Conservation (phyloP, 30 jellyfish, hydroid and myxozoan species). For the Sanderia malayensis region DNA sequence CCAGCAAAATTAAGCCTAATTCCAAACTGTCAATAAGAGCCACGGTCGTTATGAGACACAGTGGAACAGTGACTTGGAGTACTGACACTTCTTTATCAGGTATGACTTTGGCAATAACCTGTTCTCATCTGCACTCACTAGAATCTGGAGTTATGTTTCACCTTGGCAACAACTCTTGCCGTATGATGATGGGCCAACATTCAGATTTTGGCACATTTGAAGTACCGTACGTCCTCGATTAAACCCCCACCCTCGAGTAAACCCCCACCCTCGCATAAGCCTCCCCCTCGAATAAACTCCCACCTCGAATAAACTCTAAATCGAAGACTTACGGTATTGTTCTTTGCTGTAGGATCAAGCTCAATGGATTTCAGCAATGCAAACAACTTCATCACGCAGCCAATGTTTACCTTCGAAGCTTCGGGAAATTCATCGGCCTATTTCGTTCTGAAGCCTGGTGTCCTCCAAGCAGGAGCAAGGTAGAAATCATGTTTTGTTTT, state of each 20-base stretch:
- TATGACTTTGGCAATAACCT: too few species aligned
- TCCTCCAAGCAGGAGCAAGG: conserved; percentile 6
- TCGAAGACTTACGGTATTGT: too few species aligned
- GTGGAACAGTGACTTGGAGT: background rate
- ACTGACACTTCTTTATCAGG: background rate
- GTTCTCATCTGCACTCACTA: too few species aligned
- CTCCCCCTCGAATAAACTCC: too few species aligned
- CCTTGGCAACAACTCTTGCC: too few species aligned
- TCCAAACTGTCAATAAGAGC: background rate
- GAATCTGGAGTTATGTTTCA: too few species aligned
- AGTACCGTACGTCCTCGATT: too few species aligned
- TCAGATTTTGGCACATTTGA: too few species aligned
- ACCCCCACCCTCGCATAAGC: too few species aligned
- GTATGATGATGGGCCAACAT: too few species aligned
- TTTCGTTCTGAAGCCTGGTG: conserved; percentile 5
- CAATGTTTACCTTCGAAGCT: background rate
- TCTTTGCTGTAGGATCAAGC: background rate
- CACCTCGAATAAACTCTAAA: too few species aligned
- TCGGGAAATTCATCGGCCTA: background rate
- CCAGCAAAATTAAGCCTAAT: background rate
- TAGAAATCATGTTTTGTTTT: background rate
- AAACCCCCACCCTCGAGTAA: too few species aligned
- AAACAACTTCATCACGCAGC: background rate
- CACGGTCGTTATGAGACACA: background rate
- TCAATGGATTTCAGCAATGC: background rate